These are phyloP conservation scores for Suillia variegata DNA, from an alignment of 2,888 invertebrate species.

Conservation along the genomic window DNA sequence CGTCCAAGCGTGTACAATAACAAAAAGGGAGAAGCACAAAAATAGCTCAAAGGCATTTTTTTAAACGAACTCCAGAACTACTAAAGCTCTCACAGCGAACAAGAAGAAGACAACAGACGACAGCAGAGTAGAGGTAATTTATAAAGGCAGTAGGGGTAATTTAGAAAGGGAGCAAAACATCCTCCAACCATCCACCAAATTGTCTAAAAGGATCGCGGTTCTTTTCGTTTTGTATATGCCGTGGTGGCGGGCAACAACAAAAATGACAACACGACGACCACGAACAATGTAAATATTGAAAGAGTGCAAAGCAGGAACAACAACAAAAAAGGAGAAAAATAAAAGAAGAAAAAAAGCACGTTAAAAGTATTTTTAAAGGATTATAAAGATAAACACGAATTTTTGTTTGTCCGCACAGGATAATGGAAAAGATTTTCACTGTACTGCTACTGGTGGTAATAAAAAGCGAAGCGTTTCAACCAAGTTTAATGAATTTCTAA, in stretches of 20 bases:
- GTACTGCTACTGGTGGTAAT: no score
- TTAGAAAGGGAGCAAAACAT: neutral
- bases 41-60: conserved; percentile 2
- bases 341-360: neutral
- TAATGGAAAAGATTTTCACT: neutral
- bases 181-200: no score
- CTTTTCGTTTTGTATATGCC: neutral
- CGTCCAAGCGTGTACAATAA: neutral
- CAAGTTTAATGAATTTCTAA: no score
- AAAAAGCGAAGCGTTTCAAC: no score
- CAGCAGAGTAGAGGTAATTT: no score
- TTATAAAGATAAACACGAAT: conserved; percentile 13
- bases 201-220: neutral
- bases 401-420: conserved; percentile 2
- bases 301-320: neutral
- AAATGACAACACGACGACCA: no score
- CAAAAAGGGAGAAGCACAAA: neutral
- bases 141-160: neutral
- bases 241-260: neutral
- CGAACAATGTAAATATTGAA: neutral
- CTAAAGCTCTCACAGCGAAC: no score
- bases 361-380: conserved; percentile 8
- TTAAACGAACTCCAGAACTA: neutral
- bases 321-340: neutral
- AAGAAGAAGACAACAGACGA: no score